Base-by-base conservation (phyloP, 2,113 vertebrate species). In the Tretioscincus oriximinensis region DNA sequence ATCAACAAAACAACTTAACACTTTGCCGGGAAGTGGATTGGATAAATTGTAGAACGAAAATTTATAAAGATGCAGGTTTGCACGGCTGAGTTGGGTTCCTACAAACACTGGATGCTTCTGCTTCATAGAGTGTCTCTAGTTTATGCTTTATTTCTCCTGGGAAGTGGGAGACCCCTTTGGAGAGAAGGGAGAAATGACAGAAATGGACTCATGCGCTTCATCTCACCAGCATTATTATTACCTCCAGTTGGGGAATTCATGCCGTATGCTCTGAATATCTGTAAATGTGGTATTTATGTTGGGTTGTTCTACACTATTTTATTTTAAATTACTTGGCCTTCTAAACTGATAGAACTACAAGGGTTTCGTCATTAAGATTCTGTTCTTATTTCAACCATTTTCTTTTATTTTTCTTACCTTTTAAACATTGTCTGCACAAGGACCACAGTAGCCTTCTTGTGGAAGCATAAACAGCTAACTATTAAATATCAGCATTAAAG, bases 51-150 rank as follows among this genome's bases (percentile, higher is more conserved):
- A 26, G 84, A 90, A 84, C 67, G 84, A 73, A 84, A 67, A 80
- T 92, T 67, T 3, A 67, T 29, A 81, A 86, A 90, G 78, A 86
- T 83, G 84, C 28, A 1, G 88, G 82, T 88, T 88, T 89, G 82
- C 90, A 88, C 90, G 88, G 88, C 92, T 90, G 89, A 77, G 84
- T 88, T 76, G 85, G 72, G 89, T 91, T 88, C 68, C 0, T 88
- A 87, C 86, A 91, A 91, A 95, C 95, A 95, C 95, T 90, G 88
- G 93, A 94, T 90, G 89, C 84, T 92, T 89, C 86, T 84, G 87
- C 86, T 91, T 91, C 86, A 78, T 89, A 83, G 88, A 90, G 81
- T 87, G 90, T 87, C 89, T 78, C 90, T 82, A 85, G 85, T 86
- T 81, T 73, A 83, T 47, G 4, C 70, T 88, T 91, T 41, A 1